These are phyloP conservation scores for Mesaphorura yosii DNA, from an alignment of 1,140 invertebrate genomes.

Conservation along the genomic window DNA sequence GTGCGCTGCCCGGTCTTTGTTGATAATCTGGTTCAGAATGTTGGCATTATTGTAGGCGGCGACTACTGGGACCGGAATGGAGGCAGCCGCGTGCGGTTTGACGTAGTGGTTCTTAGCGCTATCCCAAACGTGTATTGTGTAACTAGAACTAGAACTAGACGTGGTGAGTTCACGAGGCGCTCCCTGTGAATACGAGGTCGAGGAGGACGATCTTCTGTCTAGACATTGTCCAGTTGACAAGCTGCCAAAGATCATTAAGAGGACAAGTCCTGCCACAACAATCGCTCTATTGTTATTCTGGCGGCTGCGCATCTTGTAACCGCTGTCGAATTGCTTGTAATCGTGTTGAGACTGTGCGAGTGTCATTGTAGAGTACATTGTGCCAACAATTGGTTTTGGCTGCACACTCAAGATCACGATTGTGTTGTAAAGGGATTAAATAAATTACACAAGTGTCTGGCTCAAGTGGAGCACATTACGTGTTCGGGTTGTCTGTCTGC, in stretches of 20 bases:
- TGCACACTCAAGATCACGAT: background rate
- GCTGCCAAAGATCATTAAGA: conserved; percentile 5
- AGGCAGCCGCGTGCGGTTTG: background rate
- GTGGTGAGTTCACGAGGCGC: no score
- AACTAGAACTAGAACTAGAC: no score
- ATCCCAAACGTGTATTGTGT: conserved; percentile 5
- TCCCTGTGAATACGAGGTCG: no score
- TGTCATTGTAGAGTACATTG: conserved; percentile 13
- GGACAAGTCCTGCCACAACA: conserved; percentile 5
- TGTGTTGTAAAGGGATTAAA: background rate
- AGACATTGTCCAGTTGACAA: conserved; percentile 15
- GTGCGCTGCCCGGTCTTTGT: background rate
- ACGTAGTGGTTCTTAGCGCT: no score
- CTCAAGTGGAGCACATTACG: background rate
- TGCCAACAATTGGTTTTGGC: background rate
- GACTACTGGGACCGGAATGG: conserved; percentile 9
- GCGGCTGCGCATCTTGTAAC: no score
- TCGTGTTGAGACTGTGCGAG: no score
- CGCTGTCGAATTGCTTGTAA: no score
- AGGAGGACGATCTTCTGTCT: background rate
- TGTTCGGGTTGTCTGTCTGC: no score
- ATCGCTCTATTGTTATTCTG: no score
- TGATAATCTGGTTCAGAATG: background rate
- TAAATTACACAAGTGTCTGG: background rate
- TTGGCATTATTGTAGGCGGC: background rate